phyloP scores from a whole-genome alignment of 2,113 vertebrate genomes.

The Semnornis frantzii region DNA sequence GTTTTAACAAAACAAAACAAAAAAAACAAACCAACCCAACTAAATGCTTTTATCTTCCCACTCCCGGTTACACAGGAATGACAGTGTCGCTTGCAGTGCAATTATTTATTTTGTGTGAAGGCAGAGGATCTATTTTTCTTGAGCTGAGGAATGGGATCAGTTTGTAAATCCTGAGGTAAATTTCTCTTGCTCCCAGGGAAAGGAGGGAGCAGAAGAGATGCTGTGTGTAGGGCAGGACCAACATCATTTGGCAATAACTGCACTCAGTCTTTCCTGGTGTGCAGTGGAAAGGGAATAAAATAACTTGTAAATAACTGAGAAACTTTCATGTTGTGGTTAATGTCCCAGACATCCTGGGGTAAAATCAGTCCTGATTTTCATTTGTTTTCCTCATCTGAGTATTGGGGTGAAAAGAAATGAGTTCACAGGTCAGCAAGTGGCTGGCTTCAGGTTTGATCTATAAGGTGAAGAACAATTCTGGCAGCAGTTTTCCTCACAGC shows the following conservation, averaged over 20 bases:
- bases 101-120: constrained; percentile 36
- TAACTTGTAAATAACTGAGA: neutral
- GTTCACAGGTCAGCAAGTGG: neutral
- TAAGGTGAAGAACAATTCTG: neutral
- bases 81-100: neutral
- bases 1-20: neutral
- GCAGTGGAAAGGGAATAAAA: neutral
- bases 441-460: neutral
- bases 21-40: too few species aligned
- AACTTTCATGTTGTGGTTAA: neutral
- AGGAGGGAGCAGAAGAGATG: neutral
- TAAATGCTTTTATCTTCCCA: constrained; percentile 32
- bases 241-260: neutral
- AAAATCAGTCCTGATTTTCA: neutral
- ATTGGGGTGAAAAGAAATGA: neutral
- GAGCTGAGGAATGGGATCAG: neutral
- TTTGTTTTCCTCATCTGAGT: neutral
- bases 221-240: neutral
- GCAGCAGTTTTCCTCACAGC: neutral
- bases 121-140: constrained; percentile 1
- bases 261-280: rapidly evolving
- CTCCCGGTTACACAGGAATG: neutral
- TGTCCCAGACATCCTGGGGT: neutral
- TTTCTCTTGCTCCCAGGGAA: rapidly evolving
- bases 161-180: neutral